A percentile compares a stretch with the other conserved stretches of the same genome.
Evolutionary conservation across 2,888 invertebrate genomes (phyloP).

Genomic region (Danaus chrysippus): DNA sequence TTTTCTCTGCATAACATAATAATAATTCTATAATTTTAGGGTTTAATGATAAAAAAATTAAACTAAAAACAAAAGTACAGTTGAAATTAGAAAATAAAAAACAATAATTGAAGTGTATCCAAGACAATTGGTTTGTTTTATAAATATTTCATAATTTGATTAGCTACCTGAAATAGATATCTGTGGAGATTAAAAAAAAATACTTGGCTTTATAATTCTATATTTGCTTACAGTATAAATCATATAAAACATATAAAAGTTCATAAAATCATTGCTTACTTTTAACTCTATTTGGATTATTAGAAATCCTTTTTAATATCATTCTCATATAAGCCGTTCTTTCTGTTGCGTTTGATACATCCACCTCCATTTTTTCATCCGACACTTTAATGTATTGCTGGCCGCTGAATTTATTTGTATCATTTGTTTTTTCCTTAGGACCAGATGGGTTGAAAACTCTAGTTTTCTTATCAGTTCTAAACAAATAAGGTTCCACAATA

Average conservation of each 20-base stretch:
- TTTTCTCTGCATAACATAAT: too few species aligned
- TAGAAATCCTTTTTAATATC: slow-evolving; percentile 61
- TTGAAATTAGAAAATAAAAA: too few species aligned
- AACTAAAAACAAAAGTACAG: too few species aligned
- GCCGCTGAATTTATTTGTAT: slow-evolving; percentile 45
- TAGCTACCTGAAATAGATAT: too few species aligned
- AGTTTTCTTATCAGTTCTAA: slow-evolving; percentile 52
- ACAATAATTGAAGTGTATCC: too few species aligned
- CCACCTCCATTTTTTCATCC: slow-evolving; percentile 31
- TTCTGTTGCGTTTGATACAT: slow-evolving; percentile 29
- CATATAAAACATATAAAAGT: not conserved
- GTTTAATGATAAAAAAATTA: too few species aligned
- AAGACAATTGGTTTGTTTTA: too few species aligned
- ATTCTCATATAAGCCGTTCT: slow-evolving; percentile 57
- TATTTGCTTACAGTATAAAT: too few species aligned
- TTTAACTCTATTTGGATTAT: slow-evolving; percentile 62
- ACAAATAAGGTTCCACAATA: slow-evolving; percentile 45
- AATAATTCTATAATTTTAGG: too few species aligned
- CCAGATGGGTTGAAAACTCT: slow-evolving; percentile 58
- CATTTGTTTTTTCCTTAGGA: slow-evolving; percentile 26
- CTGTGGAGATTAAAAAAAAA: too few species aligned
- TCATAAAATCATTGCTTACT: not conserved
- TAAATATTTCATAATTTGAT: too few species aligned
- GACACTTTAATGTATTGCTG: slow-evolving; percentile 60
- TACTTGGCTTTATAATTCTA: too few species aligned